phyloP scores from a whole-genome alignment of 2,888 invertebrate genomes.

The Eutolmus rufibarbis region DNA sequence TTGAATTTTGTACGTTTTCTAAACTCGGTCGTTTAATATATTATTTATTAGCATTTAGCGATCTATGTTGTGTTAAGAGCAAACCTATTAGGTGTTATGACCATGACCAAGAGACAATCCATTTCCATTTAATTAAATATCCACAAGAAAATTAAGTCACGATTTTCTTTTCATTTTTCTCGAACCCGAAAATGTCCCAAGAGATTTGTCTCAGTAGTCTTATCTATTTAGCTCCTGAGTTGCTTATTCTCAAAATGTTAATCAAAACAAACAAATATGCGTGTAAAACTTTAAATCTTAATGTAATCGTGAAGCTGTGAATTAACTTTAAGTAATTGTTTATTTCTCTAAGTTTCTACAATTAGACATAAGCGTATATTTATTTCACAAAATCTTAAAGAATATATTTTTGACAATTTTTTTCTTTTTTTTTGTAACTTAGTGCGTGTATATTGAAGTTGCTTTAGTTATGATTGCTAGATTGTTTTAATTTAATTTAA shows the following conservation, averaged over 20 bases:
- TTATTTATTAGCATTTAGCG: neutral
- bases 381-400: constrained; percentile 3
- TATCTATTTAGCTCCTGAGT: neutral
- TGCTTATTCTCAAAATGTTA: constrained; percentile 23
- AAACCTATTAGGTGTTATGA: neutral
- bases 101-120: constrained; percentile 33
- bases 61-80: neutral
- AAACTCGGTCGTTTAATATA: neutral
- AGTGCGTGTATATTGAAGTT: neutral
- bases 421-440: neutral
- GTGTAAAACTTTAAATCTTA: constrained; percentile 33
- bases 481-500: constrained; percentile 7
- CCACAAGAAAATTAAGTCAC: neutral
- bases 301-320: constrained; percentile 46
- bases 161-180: neutral
- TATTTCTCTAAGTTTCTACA: neutral
- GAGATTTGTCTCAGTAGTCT: neutral
- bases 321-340: constrained; percentile 43
- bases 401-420: neutral
- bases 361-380: neutral
- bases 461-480: constrained; percentile 12
- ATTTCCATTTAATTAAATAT: neutral
- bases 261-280: constrained; percentile 27
- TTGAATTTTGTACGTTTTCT: constrained; percentile 15
- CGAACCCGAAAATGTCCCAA: neutral